Conservation (phyloP, 2,797 vertebrate genomes). For the Onychomys torridus region DNA sequence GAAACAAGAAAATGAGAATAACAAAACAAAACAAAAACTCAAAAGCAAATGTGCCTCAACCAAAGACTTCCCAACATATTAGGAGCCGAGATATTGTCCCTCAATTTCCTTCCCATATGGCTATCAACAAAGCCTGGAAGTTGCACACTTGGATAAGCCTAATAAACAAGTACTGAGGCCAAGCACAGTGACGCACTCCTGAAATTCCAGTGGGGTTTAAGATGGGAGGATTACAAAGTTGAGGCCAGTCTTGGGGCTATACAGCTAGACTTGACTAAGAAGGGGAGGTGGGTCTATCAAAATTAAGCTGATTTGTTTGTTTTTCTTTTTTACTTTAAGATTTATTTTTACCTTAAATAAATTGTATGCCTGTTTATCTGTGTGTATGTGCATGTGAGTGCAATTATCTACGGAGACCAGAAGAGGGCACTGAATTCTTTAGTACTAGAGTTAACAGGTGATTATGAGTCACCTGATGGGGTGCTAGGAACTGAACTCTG, state of each 20-base stretch:
- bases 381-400: not conserved
- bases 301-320: constrained; percentile 32
- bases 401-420: not conserved
- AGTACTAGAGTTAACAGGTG: not conserved
- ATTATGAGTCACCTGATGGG: not conserved
- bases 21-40: constrained; percentile 59
- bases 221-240: not conserved
- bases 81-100: constrained; percentile 48
- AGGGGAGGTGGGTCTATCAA: not conserved
- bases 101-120: constrained; percentile 61
- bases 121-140: constrained; percentile 60
- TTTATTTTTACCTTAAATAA: not conserved
- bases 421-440: not conserved
- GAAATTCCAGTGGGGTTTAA: not conserved
- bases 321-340: not conserved
- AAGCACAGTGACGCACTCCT: not conserved
- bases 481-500: not conserved
- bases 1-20: constrained; percentile 59
- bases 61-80: constrained; percentile 34
- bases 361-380: not conserved
- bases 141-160: not conserved
- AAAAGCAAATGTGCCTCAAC: constrained; percentile 54
- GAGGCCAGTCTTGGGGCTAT: not conserved
- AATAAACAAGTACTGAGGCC: constrained; percentile 11
- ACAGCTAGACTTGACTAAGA: not conserved